Base-by-base conservation (phyloP, 2,797 vertebrate genomes). In the Gephyroberyx darwinii region DNA sequence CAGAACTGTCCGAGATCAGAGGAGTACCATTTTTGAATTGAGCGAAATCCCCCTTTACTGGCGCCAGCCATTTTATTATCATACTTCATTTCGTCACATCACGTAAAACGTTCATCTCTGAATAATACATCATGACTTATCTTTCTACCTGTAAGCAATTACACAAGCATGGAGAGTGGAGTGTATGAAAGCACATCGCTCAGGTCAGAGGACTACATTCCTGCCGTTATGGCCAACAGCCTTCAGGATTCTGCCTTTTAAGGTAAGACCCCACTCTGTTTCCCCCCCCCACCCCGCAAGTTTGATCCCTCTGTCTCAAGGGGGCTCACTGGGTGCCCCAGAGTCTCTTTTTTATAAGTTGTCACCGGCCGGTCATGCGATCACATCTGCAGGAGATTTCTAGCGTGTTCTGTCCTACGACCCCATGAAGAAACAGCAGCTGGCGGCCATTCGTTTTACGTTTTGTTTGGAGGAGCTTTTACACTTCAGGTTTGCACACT, bases 221-320 rank as follows among this genome's bases (percentile, higher is more conserved):
- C 80, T 84, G 56, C 37, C 5, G 20, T 82, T 75, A 60, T 68
- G 78, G 77, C 58, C 75, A 67, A 59, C 72, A 86, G 73, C 48
- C 52, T 59, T 75, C 71, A 68, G 75, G 71, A 85, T 92, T 91
- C 88, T 91, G 78, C 92, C 92, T 91, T 94, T 93, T 94, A 93
- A 93, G 93, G 93, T 85, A 90, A 91, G 86, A 82, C 83, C 77
- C 68, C 78, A 66, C 72, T 87, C 75, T 82, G 82, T 72, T 87
- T 83, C 80, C 81, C 66, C 73, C 78, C 77, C 83, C 82, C 69
- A n/a, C 56, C 74, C 19, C 58, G 50, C 70, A 61, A 8, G 65
- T 57, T 33, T 77, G 78, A 81, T 84, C 84, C 77, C 62, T 54
- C 61, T 55, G 69, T 73, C 80, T 83, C 81, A 71, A 33, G 35